A percentile compares a stretch with the other conserved stretches of the same genome.
Evolutionary conservation across 2,888 invertebrate species (phyloP).

Genomic region (Operophtera brumata): DNA sequence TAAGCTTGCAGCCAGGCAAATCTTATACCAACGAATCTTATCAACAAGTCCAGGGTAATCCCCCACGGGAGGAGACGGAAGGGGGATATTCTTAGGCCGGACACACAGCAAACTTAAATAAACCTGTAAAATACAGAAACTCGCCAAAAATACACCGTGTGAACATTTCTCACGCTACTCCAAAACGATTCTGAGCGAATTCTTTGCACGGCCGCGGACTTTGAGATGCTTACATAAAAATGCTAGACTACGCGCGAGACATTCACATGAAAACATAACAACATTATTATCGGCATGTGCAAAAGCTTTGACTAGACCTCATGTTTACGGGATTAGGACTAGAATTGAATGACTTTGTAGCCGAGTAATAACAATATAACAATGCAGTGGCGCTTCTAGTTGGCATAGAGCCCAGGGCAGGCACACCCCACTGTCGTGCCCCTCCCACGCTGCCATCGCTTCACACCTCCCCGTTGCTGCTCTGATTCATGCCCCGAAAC

Average conservation of each 20-base stretch:
- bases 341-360: conserved; percentile 33
- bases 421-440: conserved; percentile 57
- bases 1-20: too few species aligned
- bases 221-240: conserved; percentile 69
- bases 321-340: conserved; percentile 40
- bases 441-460: conserved; percentile 58
- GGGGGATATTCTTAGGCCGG: too few species aligned
- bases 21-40: too few species aligned
- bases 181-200: conserved; percentile 52
- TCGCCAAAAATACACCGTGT: conserved; percentile 40
- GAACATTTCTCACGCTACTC: conserved; percentile 43
- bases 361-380: conserved; percentile 50
- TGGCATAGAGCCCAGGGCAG: conserved; percentile 69
- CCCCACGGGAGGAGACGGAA: too few species aligned
- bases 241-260: conserved; percentile 72
- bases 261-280: conserved; percentile 55
- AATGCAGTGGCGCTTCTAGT: conserved; percentile 73
- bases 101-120: conserved; percentile 9
- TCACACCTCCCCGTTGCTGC: conserved; percentile 58
- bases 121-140: conserved; percentile 18
- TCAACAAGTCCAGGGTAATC: too few species aligned
- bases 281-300: conserved; percentile 34
- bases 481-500: conserved; percentile 59
- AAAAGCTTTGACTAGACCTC: conserved; percentile 46
- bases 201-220: conserved; percentile 55